phyloP scores from a whole-genome alignment of 2,888 invertebrate species.

The Carabus problematicus region DNA sequence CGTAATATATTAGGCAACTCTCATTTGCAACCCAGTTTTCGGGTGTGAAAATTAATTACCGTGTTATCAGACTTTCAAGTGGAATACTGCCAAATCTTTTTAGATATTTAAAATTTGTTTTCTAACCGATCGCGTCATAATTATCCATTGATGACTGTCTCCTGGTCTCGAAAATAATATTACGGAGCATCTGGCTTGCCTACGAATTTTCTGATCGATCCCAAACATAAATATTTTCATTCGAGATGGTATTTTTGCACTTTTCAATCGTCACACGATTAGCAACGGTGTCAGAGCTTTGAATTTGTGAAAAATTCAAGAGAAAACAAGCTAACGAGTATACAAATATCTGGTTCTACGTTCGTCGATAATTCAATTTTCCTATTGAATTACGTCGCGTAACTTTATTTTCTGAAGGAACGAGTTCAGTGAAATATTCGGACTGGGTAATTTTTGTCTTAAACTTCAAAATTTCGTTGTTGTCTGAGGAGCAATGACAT shows the following conservation, averaged over 20 bases:
- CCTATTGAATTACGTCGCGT: background rate
- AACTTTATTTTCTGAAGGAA: too few relatives aligned
- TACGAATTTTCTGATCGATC: slow-evolving; percentile 14
- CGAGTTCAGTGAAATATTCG: too few relatives aligned
- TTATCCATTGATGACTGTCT: slow-evolving; percentile 14
- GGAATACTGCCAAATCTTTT: slow-evolving; percentile 31
- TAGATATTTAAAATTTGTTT: slow-evolving; percentile 30
- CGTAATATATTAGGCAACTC: slow-evolving; percentile 10
- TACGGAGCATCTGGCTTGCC: slow-evolving; percentile 20
- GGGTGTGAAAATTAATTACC: slow-evolving; percentile 30
- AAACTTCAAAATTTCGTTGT: too few relatives aligned
- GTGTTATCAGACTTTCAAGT: slow-evolving; percentile 27
- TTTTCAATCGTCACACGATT: too few relatives aligned
- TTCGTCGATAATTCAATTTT: slow-evolving; percentile 11
- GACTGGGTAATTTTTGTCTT: too few relatives aligned
- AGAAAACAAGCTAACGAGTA: background rate
- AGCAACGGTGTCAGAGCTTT: too few relatives aligned
- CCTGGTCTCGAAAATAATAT: slow-evolving; percentile 20
- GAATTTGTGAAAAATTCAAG: background rate
- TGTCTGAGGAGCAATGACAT: too few relatives aligned
- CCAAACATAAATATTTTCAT: slow-evolving; percentile 10
- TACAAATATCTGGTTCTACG: too few relatives aligned
- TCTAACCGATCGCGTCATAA: slow-evolving; percentile 15
- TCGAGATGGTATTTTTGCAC: too few relatives aligned
- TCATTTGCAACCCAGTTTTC: slow-evolving; percentile 23